phyloP scores from a whole-genome alignment of 2,797 vertebrate species.

The Adelosebastes latens region DNA sequence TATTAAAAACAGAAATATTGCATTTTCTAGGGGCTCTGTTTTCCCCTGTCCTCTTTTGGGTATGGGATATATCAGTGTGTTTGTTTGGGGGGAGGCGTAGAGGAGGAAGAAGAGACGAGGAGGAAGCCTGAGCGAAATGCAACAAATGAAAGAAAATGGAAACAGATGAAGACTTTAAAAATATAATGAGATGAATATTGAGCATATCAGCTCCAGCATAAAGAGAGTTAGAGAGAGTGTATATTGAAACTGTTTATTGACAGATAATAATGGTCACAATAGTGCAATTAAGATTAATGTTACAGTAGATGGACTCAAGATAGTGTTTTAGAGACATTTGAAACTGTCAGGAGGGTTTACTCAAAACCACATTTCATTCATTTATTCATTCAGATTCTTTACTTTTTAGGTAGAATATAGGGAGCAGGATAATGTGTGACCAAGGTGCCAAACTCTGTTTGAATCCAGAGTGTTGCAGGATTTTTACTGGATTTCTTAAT shows the following conservation, averaged over 20 bases:
- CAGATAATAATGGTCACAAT: constrained; percentile 61
- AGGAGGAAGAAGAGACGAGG: constrained; percentile 53
- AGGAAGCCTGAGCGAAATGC: constrained; percentile 61
- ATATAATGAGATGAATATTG: constrained; percentile 78
- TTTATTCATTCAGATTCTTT: constrained; percentile 1
- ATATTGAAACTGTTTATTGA: constrained; percentile 63
- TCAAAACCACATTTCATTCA: constrained; percentile 12
- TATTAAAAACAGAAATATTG: constrained; percentile 91
- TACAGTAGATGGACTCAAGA: constrained; percentile 36
- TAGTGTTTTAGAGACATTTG: constrained; percentile 38
- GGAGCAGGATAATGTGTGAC: neutral
- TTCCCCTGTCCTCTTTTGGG: constrained; percentile 78
- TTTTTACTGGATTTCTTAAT: neutral
- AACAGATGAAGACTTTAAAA: constrained; percentile 80
- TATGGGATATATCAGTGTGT: constrained; percentile 69
- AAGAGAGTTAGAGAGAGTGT: constrained; percentile 50
- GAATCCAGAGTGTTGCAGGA: neutral
- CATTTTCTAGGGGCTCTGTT: constrained; percentile 83
- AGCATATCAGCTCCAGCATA: constrained; percentile 64
- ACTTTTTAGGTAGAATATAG: neutral
- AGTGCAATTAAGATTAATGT: constrained; percentile 61
- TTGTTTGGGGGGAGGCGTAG: constrained; percentile 50
- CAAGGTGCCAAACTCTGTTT: neutral
- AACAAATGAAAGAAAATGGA: constrained; percentile 81
- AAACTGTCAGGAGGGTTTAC: constrained; percentile 24